These are phyloP conservation scores for Fissipunctia ypsillon DNA, from an alignment of 2,888 invertebrate genomes.

Conservation along the genomic window DNA sequence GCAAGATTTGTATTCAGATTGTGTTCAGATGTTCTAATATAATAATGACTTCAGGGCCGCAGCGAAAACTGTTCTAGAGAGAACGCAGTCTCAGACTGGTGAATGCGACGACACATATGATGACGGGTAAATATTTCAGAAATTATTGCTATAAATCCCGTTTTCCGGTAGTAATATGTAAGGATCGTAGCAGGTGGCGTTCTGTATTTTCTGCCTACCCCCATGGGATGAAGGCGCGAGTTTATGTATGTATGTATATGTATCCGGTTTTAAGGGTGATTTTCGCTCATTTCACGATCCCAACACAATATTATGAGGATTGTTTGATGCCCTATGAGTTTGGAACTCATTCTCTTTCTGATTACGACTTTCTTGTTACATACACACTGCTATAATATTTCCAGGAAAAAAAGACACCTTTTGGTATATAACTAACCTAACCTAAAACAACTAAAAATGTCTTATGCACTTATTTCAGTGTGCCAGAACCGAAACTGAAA, in stretches of 20 bases:
- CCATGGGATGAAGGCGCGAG: no score
- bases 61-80: conserved; percentile 92
- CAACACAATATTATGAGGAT: not conserved
- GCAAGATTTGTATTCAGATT: conserved; percentile 14
- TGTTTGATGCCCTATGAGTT: not conserved
- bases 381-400: not conserved
- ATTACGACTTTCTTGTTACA: not conserved
- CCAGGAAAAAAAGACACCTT: not conserved
- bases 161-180: no score
- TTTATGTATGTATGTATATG: no score
- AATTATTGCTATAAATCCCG: not conserved
- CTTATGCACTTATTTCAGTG: conserved; percentile 75
- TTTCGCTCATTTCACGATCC: not conserved
- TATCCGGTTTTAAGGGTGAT: not conserved
- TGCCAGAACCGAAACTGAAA: conserved; percentile 91
- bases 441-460: not conserved
- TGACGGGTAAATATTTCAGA: conserved; percentile 89
- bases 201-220: no score
- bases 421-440: not conserved
- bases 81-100: conserved; percentile 86
- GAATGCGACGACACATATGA: conserved; percentile 91
- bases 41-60: conserved; percentile 76
- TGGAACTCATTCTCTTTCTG: not conserved
- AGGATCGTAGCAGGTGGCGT: no score
- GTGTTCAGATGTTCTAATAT: conserved; percentile 17